Conservation (phyloP, 2,888 invertebrate species). For the Melanotus villosus region DNA sequence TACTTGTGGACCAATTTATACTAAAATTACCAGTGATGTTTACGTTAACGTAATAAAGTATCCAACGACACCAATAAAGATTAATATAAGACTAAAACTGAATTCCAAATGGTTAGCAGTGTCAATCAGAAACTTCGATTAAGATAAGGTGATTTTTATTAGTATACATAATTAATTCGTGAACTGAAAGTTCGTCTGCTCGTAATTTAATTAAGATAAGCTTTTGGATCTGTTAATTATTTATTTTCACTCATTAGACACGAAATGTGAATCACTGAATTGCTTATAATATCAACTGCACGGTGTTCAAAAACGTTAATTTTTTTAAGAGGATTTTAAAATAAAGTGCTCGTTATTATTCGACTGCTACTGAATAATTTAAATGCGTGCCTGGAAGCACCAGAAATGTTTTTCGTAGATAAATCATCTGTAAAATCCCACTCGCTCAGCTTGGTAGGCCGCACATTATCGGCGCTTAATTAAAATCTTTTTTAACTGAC, state of each 20-base stretch:
- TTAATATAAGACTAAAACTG: too few species aligned
- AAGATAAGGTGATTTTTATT: background rate
- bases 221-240: background rate
- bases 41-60: too few species aligned
- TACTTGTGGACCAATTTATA: too few species aligned
- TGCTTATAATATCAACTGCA: conserved; percentile 1
- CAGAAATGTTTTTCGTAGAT: conserved; percentile 18
- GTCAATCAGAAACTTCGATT: background rate
- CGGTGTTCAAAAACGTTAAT: background rate
- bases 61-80: too few species aligned
- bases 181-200: background rate
- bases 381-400: conserved; percentile 26
- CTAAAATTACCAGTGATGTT: too few species aligned
- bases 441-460: background rate
- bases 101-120: background rate
- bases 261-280: background rate
- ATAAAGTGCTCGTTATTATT: conserved; percentile 22
- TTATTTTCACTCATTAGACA: conserved; percentile 4
- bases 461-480: conserved; percentile 5
- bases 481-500: conserved; percentile 9
- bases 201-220: conserved; percentile 7
- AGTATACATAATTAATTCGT: conserved; percentile 10
- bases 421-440: conserved; percentile 20
- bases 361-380: conserved; percentile 33
- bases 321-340: conserved; percentile 25